These are phyloP conservation scores for Barnardius zonarius DNA, from an alignment of 2,113 vertebrate species.

Conservation along the genomic window DNA sequence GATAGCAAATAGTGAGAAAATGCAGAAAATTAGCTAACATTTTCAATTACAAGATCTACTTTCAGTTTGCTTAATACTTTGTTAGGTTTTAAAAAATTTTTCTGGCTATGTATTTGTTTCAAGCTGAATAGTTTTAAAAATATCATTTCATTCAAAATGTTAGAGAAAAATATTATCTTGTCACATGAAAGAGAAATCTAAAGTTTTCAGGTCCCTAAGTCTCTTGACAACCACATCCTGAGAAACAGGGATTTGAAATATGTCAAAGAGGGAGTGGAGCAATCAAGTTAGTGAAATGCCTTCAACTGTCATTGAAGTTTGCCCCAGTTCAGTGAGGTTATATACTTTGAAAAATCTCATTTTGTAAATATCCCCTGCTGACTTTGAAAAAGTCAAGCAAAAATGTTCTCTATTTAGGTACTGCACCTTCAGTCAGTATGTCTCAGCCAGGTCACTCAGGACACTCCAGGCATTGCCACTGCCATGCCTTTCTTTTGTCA, in stretches of 20 bases:
- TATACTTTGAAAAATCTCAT: neutral
- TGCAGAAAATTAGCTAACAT: neutral
- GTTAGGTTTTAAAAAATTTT: neutral
- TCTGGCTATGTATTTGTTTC: neutral
- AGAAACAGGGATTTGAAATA: neutral
- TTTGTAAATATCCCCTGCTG: neutral
- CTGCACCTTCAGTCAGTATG: neutral
- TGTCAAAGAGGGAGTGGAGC: neutral
- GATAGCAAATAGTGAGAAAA: neutral
- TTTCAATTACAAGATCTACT: neutral
- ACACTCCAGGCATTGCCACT: accelerated
- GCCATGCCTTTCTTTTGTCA: neutral
- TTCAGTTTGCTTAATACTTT: neutral
- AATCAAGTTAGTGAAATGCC: neutral
- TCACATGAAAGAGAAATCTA: neutral
- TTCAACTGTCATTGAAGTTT: neutral
- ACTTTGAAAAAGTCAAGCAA: neutral
- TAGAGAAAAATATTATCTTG: neutral
- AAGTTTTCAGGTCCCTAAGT: neutral
- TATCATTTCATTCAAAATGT: neutral
- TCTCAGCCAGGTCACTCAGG: neutral
- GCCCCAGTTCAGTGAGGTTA: neutral
- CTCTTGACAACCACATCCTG: neutral
- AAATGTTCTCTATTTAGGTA: neutral
- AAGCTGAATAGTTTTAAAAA: neutral